Percentiles rank a stretch among this genome's conserved stretches.
phyloP scores from a whole-genome alignment of 2,888 invertebrate species.

The Julus scandinavius region DNA sequence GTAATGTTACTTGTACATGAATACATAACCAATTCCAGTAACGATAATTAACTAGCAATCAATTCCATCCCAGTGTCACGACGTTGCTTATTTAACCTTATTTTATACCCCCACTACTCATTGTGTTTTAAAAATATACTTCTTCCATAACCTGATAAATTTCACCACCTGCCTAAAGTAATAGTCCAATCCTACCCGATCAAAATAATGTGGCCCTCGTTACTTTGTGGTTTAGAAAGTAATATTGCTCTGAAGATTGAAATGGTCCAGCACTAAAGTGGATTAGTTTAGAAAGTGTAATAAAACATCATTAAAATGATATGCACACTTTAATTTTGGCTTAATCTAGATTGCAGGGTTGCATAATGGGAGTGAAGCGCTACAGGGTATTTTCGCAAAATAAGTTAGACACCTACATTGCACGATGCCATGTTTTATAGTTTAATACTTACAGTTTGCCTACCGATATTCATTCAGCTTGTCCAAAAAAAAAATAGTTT shows the following conservation, averaged over 20 bases:
- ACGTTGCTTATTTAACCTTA: too few relatives aligned
- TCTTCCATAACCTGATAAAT: too few relatives aligned
- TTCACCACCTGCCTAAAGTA: neutral
- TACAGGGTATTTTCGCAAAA: neutral
- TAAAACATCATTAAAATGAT: neutral
- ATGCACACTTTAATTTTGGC: neutral
- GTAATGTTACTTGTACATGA: too few relatives aligned
- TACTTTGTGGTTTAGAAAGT: neutral
- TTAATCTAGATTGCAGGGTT: neutral
- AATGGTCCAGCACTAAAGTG: conserved; percentile 3
- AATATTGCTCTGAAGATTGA: neutral
- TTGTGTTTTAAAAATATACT: too few relatives aligned
- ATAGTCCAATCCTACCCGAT: neutral
- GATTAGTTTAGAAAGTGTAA: neutral
- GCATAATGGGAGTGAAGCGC: conserved; percentile 2
- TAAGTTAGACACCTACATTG: neutral
- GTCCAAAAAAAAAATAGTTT: neutral
- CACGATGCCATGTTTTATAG: neutral
- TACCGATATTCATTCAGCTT: neutral
- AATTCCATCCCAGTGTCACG: too few relatives aligned
- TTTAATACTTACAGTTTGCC: neutral
- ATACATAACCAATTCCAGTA: too few relatives aligned
- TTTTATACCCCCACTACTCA: too few relatives aligned
- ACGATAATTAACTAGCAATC: too few relatives aligned
- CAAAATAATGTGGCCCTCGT: neutral